Conservation (phyloP, 2,113 vertebrate species). For the Pontoporia blainvillei region DNA sequence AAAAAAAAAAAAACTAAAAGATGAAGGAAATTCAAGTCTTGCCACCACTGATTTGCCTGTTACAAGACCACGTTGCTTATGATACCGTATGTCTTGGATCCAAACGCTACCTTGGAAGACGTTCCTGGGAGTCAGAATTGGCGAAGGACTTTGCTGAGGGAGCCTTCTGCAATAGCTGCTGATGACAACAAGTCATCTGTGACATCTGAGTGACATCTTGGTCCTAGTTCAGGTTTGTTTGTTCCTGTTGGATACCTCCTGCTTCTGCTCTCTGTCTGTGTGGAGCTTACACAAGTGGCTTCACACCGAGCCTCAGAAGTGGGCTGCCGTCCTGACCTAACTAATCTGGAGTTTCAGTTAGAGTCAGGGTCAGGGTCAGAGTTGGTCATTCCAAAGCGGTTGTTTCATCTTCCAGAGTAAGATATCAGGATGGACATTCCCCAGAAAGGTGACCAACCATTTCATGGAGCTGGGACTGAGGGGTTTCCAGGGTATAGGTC, state of each 20-base stretch:
- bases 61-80: neutral
- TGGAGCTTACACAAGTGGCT: neutral
- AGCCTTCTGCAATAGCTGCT: neutral
- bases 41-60: neutral
- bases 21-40: neutral
- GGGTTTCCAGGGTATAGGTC: neutral
- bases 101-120: neutral
- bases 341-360: neutral
- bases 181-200: rapidly evolving
- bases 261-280: neutral
- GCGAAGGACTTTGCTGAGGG: neutral
- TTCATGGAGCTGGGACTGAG: neutral
- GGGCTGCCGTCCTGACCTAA: neutral
- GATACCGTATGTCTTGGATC: neutral
- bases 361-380: too few relatives aligned
- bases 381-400: neutral
- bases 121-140: neutral
- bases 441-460: neutral
- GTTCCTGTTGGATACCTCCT: neutral
- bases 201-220: neutral
- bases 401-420: neutral
- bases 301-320: neutral
- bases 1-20: neutral
- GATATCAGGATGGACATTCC: neutral
- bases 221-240: neutral